Conservation (phyloP, 2,888 invertebrate species). For the Marasmarcha lunaedactyla region DNA sequence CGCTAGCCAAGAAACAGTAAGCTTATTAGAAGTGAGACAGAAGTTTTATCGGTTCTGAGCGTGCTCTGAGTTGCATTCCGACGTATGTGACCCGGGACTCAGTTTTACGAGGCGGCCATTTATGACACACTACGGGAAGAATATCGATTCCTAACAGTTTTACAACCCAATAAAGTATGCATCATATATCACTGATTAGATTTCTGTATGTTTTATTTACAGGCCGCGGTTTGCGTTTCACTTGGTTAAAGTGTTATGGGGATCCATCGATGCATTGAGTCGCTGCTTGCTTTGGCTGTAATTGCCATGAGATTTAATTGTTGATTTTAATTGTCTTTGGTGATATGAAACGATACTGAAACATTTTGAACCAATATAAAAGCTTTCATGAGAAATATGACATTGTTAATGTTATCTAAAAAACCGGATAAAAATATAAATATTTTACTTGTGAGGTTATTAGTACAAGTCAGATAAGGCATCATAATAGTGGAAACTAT, state of each 20-base stretch:
- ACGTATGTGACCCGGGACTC: slow-evolving; percentile 39
- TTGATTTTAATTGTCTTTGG: no score
- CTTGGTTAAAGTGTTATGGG: background rate
- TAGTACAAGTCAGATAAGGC: no score
- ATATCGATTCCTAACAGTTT: slow-evolving; percentile 53
- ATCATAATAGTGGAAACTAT: no score
- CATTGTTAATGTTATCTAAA: no score
- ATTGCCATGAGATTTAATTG: no score
- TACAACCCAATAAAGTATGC: slow-evolving; percentile 28
- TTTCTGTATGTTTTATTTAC: background rate
- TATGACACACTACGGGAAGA: slow-evolving; percentile 61
- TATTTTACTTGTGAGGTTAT: no score
- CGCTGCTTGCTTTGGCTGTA: no score
- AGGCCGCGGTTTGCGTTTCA: background rate
- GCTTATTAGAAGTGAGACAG: slow-evolving; percentile 22
- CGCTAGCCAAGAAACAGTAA: background rate
- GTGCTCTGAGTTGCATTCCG: slow-evolving; percentile 55
- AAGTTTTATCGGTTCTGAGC: slow-evolving; percentile 36
- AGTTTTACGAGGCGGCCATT: slow-evolving; percentile 41
- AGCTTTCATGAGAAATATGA: no score
- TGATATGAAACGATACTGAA: no score
- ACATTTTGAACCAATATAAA: no score
- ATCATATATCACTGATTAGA: slow-evolving; percentile 1
- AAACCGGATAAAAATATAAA: no score
- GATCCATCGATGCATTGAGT: background rate